Evolutionary conservation across 2,888 invertebrate species (phyloP).

Genomic region (Neuroscelio doddi): DNA sequence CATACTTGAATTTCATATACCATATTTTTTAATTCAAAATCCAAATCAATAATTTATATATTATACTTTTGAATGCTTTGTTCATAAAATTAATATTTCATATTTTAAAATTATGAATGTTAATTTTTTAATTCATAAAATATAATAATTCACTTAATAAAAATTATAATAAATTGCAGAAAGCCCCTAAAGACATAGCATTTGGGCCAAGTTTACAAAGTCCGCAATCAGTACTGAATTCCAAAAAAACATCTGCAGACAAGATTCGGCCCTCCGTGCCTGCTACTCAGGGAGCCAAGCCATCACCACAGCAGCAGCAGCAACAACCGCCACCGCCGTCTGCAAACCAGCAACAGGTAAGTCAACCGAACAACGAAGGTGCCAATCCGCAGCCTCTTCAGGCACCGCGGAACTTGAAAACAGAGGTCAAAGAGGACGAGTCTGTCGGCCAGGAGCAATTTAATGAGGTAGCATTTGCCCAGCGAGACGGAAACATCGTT

Average conservation of each 20-base stretch:
- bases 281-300: not conserved
- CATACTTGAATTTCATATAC: too few species aligned
- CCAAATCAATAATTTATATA: too few species aligned
- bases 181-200: not conserved
- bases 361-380: slow-evolving; percentile 60
- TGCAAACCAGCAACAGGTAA: slow-evolving; percentile 64
- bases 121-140: too few species aligned
- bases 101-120: too few species aligned
- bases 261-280: not conserved
- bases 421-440: slow-evolving; percentile 26
- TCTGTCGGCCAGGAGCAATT: slow-evolving; percentile 24
- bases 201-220: not conserved
- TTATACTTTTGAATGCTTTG: too few species aligned
- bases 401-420: slow-evolving; percentile 51
- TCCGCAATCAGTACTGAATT: not conserved
- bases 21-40: too few species aligned
- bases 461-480: slow-evolving; percentile 56
- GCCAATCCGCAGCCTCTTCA: slow-evolving; percentile 59
- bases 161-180: not conserved
- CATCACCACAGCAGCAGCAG: slow-evolving; percentile 26
- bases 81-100: too few species aligned
- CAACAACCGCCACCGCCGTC: slow-evolving; percentile 47
- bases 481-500: slow-evolving; percentile 56
- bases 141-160: too few species aligned
- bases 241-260: slow-evolving; percentile 1